Base-by-base conservation (phyloP, 1,140 invertebrate species). In the Lucilia sericata region DNA sequence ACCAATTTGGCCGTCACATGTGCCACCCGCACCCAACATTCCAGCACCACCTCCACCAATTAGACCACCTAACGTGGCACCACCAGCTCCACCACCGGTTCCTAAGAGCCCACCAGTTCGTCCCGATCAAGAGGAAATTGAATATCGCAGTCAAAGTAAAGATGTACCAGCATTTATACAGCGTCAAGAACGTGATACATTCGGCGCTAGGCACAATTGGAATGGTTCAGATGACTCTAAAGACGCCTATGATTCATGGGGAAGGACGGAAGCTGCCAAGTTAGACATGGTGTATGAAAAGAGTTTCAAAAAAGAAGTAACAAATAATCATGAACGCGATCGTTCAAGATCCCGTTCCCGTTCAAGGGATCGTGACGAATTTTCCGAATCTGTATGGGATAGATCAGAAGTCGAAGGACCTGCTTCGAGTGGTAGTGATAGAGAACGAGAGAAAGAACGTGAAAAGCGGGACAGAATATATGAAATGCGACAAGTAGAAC, bases 131-230 rank as follows among this genome's bases (percentile, higher is more conserved):
- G 85, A 86, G 21, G 85, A 84, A 9, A 19, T 25, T 70, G 82
- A 84, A 5, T 84, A 84, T 83, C 82, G 85, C 47, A 75, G 17
- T 76, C 84, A 74, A 75, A 83, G 49, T 91, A 92, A 84, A 83
- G 93, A 93, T 42, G 94, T 94, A 86, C 95, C 92, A 86, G 94
- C 92, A 0, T 96, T 96, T 25, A 94, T 96, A 14, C 96, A 97
- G 83, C 91, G 94, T 1, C 93, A 94, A 84, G 94, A 94, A 85
- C 88, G 94, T 17, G 94, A 94, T 80, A 94, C 94, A 0, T 95
- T 94, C 83, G 94, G 94, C 0, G 93, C 94, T 0, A 93, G 94
- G 85, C 93, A 94, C 87, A 92, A 93, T 42, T 87, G 86, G 86
- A 84, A 85, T 74, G 85, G 81, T 21, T 84, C 85, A 0, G 88